Evolutionary conservation across 2,888 invertebrate species (phyloP).

Genomic region (Nomada goodeniana): DNA sequence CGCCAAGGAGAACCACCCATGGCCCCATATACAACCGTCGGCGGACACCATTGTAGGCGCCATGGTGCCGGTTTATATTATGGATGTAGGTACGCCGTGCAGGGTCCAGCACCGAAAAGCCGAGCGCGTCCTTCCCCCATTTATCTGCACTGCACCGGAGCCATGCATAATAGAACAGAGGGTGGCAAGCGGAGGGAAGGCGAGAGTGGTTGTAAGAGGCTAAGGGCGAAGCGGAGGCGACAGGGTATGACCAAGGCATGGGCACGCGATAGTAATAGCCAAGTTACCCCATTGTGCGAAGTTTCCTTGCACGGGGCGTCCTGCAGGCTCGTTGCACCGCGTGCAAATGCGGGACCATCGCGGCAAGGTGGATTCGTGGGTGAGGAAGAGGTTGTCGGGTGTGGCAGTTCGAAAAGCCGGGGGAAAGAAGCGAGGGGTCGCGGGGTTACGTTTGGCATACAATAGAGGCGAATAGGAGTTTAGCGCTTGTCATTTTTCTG

Average conservation of each 20-base stretch:
- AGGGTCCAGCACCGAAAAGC: conserved; percentile 55
- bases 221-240: conserved; percentile 56
- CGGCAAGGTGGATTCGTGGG: conserved; percentile 16
- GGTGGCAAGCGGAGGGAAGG: neutral
- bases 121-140: conserved; percentile 45
- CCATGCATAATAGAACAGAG: conserved; percentile 61
- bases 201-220: conserved; percentile 9
- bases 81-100: conserved; percentile 48
- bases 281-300: conserved; percentile 81
- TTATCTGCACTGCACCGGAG: conserved; percentile 52
- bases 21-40: neutral
- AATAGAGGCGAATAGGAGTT: no score
- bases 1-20: conserved; percentile 1
- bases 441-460: no score
- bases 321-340: conserved; percentile 40
- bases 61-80: conserved; percentile 47
- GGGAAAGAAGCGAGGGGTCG: no score
- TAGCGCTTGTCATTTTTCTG: no score
- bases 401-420: no score
- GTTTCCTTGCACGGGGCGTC: conserved; percentile 74
- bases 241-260: conserved; percentile 60
- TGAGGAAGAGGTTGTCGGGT: neutral
- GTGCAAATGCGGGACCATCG: conserved; percentile 42
- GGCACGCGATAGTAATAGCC: conserved; percentile 77
- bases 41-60: conserved; percentile 33